These are phyloP conservation scores for Dromaius novaehollandiae DNA, from an alignment of 2,113 vertebrate genomes.

Conservation along the genomic window DNA sequence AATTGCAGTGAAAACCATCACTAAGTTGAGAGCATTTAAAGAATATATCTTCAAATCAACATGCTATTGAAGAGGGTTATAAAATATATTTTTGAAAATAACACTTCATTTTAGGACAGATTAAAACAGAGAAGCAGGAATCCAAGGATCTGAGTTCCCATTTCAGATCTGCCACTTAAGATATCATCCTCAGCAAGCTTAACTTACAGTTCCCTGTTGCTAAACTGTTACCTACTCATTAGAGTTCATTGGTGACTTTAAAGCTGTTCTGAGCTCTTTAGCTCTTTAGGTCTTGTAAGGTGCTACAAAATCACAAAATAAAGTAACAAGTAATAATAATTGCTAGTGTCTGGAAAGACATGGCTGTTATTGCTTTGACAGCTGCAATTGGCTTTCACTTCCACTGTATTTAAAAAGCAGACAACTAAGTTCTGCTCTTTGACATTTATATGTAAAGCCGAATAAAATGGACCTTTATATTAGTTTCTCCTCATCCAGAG, in stretches of 20 bases:
- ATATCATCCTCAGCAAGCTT: not conserved
- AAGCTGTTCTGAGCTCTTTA: not conserved
- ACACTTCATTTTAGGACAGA: not conserved
- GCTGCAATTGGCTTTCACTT: not conserved
- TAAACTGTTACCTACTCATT: not conserved
- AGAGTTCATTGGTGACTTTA: not conserved
- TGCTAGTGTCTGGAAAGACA: not conserved
- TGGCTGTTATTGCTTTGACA: not conserved
- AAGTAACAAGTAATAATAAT: not conserved
- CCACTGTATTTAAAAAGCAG: not conserved
- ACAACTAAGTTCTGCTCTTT: not conserved
- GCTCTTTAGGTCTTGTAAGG: not conserved
- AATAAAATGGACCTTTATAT: not conserved
- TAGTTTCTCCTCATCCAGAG: not conserved
- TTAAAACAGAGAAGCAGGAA: not conserved
- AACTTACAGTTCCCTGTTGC: not conserved
- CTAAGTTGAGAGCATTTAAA: not conserved
- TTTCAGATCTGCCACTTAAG: not conserved
- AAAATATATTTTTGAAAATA: not conserved
- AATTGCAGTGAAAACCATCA: not conserved
- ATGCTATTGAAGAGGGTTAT: not conserved
- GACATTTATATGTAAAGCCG: not conserved
- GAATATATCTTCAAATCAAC: not conserved
- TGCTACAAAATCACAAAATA: not conserved
- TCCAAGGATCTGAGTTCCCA: not conserved